A percentile compares a stretch with the other conserved stretches of the same genome.
Evolutionary conservation across 2,888 invertebrate species (phyloP).

Genomic region (Diarsia brunnea): DNA sequence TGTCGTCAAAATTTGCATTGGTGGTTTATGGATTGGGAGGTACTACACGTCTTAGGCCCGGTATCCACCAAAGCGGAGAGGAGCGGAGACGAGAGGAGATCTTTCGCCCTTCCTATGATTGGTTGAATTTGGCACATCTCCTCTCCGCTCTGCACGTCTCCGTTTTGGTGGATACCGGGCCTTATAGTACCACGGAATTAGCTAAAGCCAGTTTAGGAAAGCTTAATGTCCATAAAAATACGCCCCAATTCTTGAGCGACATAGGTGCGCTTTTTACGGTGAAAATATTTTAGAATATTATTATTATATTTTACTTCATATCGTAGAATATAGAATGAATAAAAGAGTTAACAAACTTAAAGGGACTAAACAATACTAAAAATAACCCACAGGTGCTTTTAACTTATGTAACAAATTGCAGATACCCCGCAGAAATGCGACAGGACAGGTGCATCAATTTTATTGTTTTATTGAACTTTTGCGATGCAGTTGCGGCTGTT

Average conservation of each 20-base stretch:
- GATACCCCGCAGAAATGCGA: not conserved
- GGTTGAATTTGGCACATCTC: too few relatives aligned
- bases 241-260: too few relatives aligned
- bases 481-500: not conserved
- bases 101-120: too few relatives aligned
- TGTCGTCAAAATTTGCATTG: not conserved
- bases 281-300: too few relatives aligned
- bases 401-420: slow-evolving; percentile 9
- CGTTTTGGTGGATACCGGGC: too few relatives aligned
- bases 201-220: not conserved
- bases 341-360: not conserved
- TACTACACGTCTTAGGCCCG: not conserved
- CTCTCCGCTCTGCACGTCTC: too few relatives aligned
- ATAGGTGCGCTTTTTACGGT: too few relatives aligned
- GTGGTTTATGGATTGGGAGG: not conserved
- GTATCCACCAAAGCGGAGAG: too few relatives aligned
- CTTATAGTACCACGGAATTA: not conserved
- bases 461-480: slow-evolving; percentile 5
- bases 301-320: too few relatives aligned
- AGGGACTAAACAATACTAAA: not conserved
- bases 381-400: slow-evolving; percentile 16
- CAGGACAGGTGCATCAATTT: slow-evolving; percentile 29
- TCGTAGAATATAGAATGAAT: not conserved
- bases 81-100: too few relatives aligned
- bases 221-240: not conserved